Percentiles rank a stretch among this genome's conserved stretches.
Conservation (phyloP, 2,113 vertebrate species). For the Xerus inauris region DNA sequence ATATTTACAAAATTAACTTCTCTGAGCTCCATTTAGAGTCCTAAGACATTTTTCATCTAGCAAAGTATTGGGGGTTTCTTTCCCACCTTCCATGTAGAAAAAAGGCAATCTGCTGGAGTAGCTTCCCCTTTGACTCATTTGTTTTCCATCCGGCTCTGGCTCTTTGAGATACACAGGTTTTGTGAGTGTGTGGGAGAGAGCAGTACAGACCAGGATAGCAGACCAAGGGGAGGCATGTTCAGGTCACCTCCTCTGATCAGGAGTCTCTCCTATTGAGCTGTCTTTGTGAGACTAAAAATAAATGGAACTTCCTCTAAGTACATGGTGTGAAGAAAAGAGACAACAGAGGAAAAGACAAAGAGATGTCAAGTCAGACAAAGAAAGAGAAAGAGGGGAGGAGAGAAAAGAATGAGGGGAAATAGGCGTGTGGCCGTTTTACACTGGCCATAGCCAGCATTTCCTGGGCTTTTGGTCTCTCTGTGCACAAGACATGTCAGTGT, state of each 20-base stretch:
- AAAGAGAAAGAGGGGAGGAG: neutral
- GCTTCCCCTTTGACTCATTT: slow-evolving; percentile 20
- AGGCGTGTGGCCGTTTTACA: neutral
- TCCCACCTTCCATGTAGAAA: neutral
- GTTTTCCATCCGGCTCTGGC: neutral
- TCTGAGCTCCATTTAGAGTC: neutral
- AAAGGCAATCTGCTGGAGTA: neutral
- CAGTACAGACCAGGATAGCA: neutral
- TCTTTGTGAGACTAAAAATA: neutral
- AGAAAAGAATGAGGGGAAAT: neutral
- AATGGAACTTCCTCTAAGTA: neutral
- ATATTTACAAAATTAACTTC: neutral
- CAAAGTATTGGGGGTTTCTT: neutral
- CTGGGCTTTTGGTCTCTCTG: neutral
- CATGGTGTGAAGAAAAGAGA: neutral
- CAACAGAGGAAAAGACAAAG: neutral
- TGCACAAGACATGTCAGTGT: neutral
- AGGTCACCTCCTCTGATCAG: neutral
- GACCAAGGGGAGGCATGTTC: neutral
- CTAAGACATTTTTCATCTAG: neutral
- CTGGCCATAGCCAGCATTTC: neutral
- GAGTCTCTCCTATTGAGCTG: neutral
- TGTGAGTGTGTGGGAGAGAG: neutral
- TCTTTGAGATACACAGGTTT: neutral
- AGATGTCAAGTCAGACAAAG: neutral